Evolutionary conservation across 2,797 vertebrate genomes (phyloP).

Genomic region (Vespertilio murinus): DNA sequence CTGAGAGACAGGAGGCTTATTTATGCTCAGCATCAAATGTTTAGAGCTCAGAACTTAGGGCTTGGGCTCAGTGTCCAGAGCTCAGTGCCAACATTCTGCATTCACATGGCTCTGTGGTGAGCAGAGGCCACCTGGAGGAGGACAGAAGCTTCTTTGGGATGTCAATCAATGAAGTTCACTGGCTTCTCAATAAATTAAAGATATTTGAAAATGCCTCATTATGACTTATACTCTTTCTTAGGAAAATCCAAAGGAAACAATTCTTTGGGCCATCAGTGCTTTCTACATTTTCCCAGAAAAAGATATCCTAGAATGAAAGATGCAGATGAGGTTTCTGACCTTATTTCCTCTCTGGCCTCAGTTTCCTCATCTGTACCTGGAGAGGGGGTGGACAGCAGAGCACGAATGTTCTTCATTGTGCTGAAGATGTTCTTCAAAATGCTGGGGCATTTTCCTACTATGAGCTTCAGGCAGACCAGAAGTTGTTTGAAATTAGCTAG

Average conservation of each 20-base stretch:
- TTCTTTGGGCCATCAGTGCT: not conserved
- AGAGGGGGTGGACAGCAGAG: rapidly evolving
- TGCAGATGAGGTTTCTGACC: not conserved
- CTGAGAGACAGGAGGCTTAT: not conserved
- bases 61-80: not conserved
- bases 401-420: not conserved
- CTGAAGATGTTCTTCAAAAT: no score
- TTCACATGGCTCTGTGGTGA: not conserved
- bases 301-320: not conserved
- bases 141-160: not conserved
- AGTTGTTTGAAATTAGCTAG: conserved; percentile 4
- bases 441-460: not conserved
- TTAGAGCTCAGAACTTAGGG: not conserved
- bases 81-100: not conserved
- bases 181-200: not conserved
- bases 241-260: not conserved
- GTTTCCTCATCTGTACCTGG: not conserved
- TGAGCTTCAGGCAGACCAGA: not conserved
- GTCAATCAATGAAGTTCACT: not conserved
- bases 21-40: not conserved
- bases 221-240: not conserved
- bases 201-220: not conserved
- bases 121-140: not conserved
- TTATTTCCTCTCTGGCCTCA: not conserved
- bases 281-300: conserved; percentile 12